These are phyloP conservation scores for Patella caerulea DNA, from an alignment of 2,888 invertebrate genomes.

Conservation along the genomic window DNA sequence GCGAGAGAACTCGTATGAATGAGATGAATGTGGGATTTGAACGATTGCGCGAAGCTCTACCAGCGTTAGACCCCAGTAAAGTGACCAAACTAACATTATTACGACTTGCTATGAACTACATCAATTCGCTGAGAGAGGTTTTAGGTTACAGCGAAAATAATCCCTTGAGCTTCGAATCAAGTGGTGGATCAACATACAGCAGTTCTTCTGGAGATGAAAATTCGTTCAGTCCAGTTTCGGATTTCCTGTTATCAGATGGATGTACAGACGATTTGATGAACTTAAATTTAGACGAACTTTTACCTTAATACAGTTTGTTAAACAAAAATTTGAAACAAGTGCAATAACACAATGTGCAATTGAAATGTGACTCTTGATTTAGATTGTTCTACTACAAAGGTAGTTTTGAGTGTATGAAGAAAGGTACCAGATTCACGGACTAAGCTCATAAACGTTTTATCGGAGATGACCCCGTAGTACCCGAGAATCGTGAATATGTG, in stretches of 20 bases:
- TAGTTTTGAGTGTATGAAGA: no score
- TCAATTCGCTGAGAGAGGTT: conserved; percentile 76
- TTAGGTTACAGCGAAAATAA: conserved; percentile 30
- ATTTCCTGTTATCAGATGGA: neutral
- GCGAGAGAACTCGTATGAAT: conserved; percentile 87
- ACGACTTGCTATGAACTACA: conserved; percentile 88
- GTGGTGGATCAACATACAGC: neutral
- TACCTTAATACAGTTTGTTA: neutral
- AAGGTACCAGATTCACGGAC: no score
- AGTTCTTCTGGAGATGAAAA: conserved; percentile 2
- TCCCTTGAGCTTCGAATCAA: conserved; percentile 1
- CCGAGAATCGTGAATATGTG: no score
- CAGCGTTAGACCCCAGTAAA: conserved; percentile 76
- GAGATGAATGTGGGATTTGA: conserved; percentile 92
- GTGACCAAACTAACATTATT: conserved; percentile 90
- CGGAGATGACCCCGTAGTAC: no score
- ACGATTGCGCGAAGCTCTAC: conserved; percentile 83
- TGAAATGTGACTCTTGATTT: no score
- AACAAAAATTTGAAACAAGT: no score
- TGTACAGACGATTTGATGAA: conserved; percentile 1
- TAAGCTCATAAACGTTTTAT: no score
- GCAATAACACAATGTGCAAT: no score
- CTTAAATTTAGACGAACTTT: neutral
- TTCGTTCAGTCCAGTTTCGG: neutral
- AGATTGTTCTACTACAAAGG: no score